Percentiles rank a stretch among this genome's conserved stretches.
These are phyloP conservation scores for Rotaria sp. DNA, from an alignment of 2,888 invertebrate species.

Conservation along the genomic window DNA sequence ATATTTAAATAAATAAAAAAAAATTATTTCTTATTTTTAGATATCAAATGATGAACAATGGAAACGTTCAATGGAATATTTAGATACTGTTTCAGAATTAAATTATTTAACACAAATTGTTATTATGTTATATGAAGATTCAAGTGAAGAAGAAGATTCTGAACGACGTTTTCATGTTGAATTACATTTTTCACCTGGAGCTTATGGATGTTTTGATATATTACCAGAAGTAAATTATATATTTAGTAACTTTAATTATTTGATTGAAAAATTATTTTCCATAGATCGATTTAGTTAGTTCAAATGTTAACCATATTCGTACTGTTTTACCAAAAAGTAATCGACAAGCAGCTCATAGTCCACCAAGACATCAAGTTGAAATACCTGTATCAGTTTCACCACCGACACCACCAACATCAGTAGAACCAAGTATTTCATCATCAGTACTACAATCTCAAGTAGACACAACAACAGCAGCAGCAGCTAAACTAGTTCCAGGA, in stretches of 20 bases:
- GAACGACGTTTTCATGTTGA: slow-evolving; percentile 41
- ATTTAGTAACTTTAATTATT: too few relatives aligned
- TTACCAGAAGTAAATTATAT: not conserved
- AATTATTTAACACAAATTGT: slow-evolving; percentile 99
- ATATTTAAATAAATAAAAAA: too few relatives aligned
- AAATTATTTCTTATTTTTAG: not conserved
- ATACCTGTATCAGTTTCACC: not conserved
- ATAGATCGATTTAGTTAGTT: not conserved
- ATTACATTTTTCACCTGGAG: slow-evolving; percentile 39
- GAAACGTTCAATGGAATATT: slow-evolving; percentile 95
- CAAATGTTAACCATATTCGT: not conserved
- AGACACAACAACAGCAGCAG: not conserved
- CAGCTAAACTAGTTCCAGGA: not conserved
- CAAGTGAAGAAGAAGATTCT: slow-evolving; percentile 66
- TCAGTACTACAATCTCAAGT: not conserved
- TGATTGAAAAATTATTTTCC: not conserved
- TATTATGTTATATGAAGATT: slow-evolving; percentile 94
- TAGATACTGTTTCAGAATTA: slow-evolving; percentile 88
- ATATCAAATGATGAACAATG: slow-evolving; percentile 72
- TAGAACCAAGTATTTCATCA: too few relatives aligned
- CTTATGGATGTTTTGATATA: slow-evolving; percentile 33
- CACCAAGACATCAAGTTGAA: not conserved
- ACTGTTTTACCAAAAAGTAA: slow-evolving; percentile 22
- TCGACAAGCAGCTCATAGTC: slow-evolving; percentile 4
- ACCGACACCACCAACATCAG: too few relatives aligned